These are phyloP conservation scores for Andrena camellia DNA, from an alignment of 2,888 invertebrate genomes.

Conservation along the genomic window DNA sequence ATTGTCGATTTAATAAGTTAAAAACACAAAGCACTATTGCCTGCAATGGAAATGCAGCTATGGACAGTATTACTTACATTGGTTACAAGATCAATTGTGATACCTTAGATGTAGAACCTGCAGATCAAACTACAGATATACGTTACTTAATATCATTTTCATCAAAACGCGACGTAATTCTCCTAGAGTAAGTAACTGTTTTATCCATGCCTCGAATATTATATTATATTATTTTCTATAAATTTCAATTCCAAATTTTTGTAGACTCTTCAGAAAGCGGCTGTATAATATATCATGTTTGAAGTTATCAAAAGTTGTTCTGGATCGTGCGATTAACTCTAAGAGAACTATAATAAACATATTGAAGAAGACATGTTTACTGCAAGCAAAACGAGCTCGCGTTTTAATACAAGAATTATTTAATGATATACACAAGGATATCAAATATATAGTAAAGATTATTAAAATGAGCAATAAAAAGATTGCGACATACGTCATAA, in stretches of 20 bases:
- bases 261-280: slow-evolving; percentile 8
- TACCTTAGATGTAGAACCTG: slow-evolving; percentile 32
- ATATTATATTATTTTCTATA: neutral
- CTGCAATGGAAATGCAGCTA: neutral
- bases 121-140: neutral
- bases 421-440: neutral
- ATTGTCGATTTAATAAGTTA: slow-evolving; percentile 33
- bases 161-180: neutral
- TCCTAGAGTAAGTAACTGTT: slow-evolving; percentile 11
- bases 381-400: slow-evolving; percentile 23
- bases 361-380: neutral
- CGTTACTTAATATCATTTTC: neutral
- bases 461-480: slow-evolving; percentile 17
- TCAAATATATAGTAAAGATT: neutral
- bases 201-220: neutral
- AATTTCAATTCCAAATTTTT: slow-evolving; percentile 12
- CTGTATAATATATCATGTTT: neutral
- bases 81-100: slow-evolving; percentile 45
- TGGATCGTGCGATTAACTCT: slow-evolving; percentile 35
- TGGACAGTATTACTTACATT: slow-evolving; percentile 27
- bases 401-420: slow-evolving; percentile 35
- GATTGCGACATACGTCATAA: slow-evolving; percentile 15
- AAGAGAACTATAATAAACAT: slow-evolving; percentile 11
- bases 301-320: slow-evolving; percentile 28
- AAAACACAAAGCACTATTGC: slow-evolving; percentile 34